Base-by-base conservation (phyloP, 2,797 vertebrate species). In the Tokudaia muenninki region DNA sequence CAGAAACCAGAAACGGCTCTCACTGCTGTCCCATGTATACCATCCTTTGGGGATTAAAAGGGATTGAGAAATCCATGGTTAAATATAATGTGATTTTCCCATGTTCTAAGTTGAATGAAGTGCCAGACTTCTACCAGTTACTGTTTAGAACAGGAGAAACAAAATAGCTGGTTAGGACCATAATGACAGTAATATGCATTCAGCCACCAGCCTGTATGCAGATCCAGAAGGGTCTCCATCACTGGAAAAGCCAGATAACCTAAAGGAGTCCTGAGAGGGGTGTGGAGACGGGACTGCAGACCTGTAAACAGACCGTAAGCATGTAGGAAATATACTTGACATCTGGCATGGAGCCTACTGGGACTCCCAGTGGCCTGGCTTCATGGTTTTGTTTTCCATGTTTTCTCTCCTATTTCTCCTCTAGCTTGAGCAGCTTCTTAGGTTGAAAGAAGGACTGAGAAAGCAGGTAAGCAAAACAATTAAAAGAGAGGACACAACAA, bases 201-300 rank as follows among this genome's bases (percentile, higher is more conserved):
- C 26, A 21, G 16, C 11, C 24, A 22, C 22, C 52, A 7, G 50
- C 29, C 34, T 9, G 9, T 31, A 0, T 4, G 10, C 5, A 16
- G 7, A 57, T 21, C 22, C n/a, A 94, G 65, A 37, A 19, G 31
- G 65, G 6, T 3, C 41, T 14, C 16, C 22, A 6, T 74, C 8
- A 34, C 67, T 44, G 22, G 82, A 37, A 80, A 78, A 57, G 9
- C 10, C 17, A 57, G 72, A 31, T 3, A 57, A 26, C 17, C 87
- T 0, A 1, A 0, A 14, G 47, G 63, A 59, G 52, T 63, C n/a
- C 34, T 29, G 34, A 72, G 24, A n/a, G 19, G 21, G 1, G 10
- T 24, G 1, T 6, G 10, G 5, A 14, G 26, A 70, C 6, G 29
- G 26, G 31, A 19, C 70, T 0, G 44, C 34, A 34, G 29, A 12